phyloP scores from a whole-genome alignment of 2,113 vertebrate genomes.

The Eclectus roratus region DNA sequence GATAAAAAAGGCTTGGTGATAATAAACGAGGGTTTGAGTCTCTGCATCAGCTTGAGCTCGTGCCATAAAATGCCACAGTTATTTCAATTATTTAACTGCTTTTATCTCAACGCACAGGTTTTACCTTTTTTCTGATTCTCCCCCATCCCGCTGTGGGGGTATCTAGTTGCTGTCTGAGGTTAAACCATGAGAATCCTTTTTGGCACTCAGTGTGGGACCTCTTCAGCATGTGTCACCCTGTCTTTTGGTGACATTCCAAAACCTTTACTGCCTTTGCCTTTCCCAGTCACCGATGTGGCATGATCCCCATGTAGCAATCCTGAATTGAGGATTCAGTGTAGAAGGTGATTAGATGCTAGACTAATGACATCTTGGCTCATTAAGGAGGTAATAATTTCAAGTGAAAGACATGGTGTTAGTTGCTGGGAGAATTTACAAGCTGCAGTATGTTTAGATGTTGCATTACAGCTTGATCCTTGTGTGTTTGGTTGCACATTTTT shows the following conservation, averaged over 20 bases:
- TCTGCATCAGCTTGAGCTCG: too few species aligned
- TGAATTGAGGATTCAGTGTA: background rate
- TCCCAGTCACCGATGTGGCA: background rate
- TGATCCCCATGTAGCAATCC: background rate
- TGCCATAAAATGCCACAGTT: background rate
- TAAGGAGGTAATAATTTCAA: background rate
- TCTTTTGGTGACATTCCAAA: background rate
- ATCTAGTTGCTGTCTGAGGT: background rate
- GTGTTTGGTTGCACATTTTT: background rate
- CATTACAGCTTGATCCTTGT: background rate
- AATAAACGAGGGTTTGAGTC: too few species aligned
- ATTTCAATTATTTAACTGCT: background rate
- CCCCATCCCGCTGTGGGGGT: background rate
- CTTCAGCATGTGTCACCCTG: background rate
- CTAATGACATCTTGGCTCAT: background rate
- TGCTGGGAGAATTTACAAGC: background rate
- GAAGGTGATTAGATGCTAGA: background rate
- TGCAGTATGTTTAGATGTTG: background rate
- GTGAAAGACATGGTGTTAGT: rapidly evolving
- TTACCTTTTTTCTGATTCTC: background rate
- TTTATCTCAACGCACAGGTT: background rate
- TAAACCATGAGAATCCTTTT: background rate
- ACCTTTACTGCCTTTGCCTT: background rate
- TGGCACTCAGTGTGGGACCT: background rate
- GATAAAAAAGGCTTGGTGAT: too few species aligned